Conservation (phyloP, 92 coral and sea anemone species). For the Scolanthus callimorphus region DNA sequence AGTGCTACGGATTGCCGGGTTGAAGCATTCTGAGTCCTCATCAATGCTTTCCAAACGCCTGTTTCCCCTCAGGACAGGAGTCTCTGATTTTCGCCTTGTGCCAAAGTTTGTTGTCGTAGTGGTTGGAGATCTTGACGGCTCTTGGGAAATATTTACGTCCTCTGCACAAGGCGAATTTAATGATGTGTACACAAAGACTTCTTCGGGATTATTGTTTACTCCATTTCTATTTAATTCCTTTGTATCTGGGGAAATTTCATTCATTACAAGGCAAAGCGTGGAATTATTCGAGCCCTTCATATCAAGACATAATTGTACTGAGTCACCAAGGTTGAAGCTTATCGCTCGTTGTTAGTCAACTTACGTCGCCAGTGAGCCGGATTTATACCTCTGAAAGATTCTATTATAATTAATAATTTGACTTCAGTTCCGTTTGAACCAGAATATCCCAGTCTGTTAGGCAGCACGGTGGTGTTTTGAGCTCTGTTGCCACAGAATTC, state of each 20-base stretch:
- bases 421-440: conserved; percentile 2
- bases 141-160: conserved; percentile 5
- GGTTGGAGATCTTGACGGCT: background rate
- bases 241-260: conserved; percentile 17
- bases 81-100: conserved; percentile 3
- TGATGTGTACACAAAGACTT: conserved; percentile 15
- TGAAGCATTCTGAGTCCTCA: conserved; percentile 40
- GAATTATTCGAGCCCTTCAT: conserved; percentile 3
- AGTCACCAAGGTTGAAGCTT: background rate
- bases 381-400: background rate
- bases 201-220: conserved; percentile 33
- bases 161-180: conserved; percentile 20
- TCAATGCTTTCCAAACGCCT: conserved; percentile 39
- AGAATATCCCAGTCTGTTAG: background rate
- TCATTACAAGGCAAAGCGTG: conserved; percentile 13
- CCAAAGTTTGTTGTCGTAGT: conserved; percentile 7
- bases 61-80: conserved; percentile 10
- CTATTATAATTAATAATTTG: background rate
- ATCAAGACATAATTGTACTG: background rate
- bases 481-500: background rate
- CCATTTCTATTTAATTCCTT: conserved; percentile 26
- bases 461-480: background rate
- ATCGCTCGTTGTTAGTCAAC: background rate
- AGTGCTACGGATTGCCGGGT: conserved; percentile 27
- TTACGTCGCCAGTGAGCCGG: background rate